phyloP scores from a whole-genome alignment of 1,140 invertebrate genomes.

The Amphibalanus amphitrite region DNA sequence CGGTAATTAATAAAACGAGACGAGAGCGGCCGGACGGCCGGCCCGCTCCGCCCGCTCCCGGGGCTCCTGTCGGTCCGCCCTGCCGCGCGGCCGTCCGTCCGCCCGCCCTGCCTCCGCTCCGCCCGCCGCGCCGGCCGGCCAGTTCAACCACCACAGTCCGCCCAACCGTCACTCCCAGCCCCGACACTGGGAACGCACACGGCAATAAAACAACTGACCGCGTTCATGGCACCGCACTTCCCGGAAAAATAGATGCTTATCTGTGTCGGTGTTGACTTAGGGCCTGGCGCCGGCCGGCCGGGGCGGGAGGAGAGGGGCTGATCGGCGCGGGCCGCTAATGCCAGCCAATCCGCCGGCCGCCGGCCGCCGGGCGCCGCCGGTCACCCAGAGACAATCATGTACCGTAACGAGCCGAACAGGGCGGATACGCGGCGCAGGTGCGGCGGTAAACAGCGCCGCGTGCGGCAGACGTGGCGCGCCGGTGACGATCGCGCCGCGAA shows the following conservation, averaged over 20 bases:
- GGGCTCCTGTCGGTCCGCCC: too few species aligned
- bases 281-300: too few species aligned
- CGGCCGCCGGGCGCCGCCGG: too few species aligned
- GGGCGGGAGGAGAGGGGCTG: too few species aligned
- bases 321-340: not conserved
- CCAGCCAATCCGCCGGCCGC: not conserved
- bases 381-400: not conserved
- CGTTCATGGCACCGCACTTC: not conserved
- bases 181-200: not conserved
- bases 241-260: not conserved
- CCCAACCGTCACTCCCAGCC: not conserved
- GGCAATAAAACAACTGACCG: not conserved
- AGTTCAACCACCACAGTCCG: too few species aligned
- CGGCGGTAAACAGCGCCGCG: not conserved
- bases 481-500: not conserved
- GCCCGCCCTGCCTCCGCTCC: too few species aligned
- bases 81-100: too few species aligned
- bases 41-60: too few species aligned
- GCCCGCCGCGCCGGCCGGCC: too few species aligned
- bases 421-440: not conserved
- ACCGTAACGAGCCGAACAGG: not conserved
- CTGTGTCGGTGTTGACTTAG: not conserved
- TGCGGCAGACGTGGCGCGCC: too few species aligned
- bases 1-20: not conserved
- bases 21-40: not conserved